A percentile compares a stretch with the other conserved stretches of the same genome.
Evolutionary conservation across 2,113 vertebrate genomes (phyloP).

Genomic region (Elanus axillaris): DNA sequence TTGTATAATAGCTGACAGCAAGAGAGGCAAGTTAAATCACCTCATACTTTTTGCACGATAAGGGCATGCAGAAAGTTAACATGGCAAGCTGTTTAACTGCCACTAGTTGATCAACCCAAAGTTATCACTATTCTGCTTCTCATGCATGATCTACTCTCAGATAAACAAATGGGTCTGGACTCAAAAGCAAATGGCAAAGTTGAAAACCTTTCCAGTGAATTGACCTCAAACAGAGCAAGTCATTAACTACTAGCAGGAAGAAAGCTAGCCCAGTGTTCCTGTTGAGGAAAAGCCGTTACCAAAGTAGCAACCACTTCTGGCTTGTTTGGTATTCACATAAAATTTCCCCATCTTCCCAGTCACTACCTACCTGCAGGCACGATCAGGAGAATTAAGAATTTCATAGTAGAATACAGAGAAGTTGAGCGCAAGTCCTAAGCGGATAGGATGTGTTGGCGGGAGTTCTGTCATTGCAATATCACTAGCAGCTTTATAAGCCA

Average conservation of each 20-base stretch:
- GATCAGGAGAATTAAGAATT: conserved; percentile 99
- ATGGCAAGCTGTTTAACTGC: neutral
- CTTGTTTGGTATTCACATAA: neutral
- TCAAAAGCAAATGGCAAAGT: neutral
- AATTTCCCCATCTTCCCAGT: neutral
- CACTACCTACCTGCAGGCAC: conserved; percentile 90
- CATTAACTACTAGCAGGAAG: neutral
- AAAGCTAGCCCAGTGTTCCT: neutral
- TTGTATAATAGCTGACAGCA: neutral
- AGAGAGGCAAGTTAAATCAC: neutral
- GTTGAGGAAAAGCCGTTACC: neutral
- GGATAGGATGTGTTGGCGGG: conserved; percentile 96
- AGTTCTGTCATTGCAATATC: conserved; percentile 96
- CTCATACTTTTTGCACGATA: neutral
- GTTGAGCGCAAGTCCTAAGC: conserved; percentile 97
- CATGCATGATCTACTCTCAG: neutral
- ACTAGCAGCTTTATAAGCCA: conserved; percentile 97
- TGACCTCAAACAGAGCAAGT: neutral
- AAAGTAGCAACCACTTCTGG: neutral
- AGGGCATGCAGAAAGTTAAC: neutral
- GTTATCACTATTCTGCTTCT: neutral
- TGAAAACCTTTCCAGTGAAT: neutral
- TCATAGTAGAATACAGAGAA: conserved; percentile 99
- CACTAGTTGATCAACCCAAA: neutral
- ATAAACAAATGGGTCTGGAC: neutral